A percentile compares a stretch with the other conserved stretches of the same genome.
phyloP scores from a whole-genome alignment of 2,113 vertebrate genomes.

The Archilochus colubris region DNA sequence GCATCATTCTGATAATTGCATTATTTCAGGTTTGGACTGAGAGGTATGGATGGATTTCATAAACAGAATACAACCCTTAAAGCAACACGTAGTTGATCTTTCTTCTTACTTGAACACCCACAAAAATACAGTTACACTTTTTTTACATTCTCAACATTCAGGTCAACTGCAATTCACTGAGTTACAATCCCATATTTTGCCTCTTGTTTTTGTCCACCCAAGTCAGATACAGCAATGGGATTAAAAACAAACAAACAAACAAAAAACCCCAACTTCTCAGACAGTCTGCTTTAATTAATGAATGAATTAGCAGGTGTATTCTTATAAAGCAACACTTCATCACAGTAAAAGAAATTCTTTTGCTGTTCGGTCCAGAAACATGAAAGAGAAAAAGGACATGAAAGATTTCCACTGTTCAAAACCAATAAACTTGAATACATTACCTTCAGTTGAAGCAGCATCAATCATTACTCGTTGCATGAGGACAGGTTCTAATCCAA shows the following conservation, averaged over 20 bases:
- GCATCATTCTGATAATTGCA: background rate
- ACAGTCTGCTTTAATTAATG: background rate
- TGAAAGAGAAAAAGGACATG: background rate
- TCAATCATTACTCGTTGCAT: constrained; percentile 99
- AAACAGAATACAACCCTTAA: background rate
- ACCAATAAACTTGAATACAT: constrained; percentile 8
- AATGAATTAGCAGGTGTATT: background rate
- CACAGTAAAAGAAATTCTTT: background rate
- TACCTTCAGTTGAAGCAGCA: constrained; percentile 98
- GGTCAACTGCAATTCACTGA: background rate
- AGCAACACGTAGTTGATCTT: background rate
- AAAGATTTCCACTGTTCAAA: background rate
- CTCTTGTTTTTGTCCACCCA: background rate
- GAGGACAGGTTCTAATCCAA: constrained; percentile 95
- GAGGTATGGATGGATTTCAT: background rate
- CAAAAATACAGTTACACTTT: background rate
- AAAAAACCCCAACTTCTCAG: background rate
- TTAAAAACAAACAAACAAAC: no score
- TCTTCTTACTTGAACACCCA: background rate
- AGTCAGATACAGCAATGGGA: background rate
- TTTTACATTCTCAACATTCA: background rate
- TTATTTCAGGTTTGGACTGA: constrained; percentile 8
- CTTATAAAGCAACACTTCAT: background rate
- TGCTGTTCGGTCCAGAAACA: background rate
- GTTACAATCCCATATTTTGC: background rate